phyloP scores from a whole-genome alignment of 2,113 vertebrate species.

The Chamaetylas fuelleborni region DNA sequence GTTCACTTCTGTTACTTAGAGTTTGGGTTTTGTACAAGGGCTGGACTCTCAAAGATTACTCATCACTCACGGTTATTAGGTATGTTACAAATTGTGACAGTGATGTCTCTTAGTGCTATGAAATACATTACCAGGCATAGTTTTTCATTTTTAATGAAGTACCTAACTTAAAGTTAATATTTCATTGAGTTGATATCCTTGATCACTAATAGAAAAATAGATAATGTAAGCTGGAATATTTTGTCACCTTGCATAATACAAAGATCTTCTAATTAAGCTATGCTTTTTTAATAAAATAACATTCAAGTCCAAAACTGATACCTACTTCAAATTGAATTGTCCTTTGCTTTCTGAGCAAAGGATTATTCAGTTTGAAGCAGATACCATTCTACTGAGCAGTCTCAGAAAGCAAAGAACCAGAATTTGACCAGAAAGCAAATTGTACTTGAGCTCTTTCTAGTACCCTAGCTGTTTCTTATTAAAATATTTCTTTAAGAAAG shows the following conservation, averaged over 20 bases:
- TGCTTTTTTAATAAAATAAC: not conserved
- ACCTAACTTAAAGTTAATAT: not conserved
- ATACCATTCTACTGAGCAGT: not conserved
- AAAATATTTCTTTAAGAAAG: not conserved
- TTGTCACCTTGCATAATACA: not conserved
- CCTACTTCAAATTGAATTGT: not conserved
- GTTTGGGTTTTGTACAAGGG: not conserved
- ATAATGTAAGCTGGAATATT: not conserved
- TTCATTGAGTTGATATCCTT: not conserved
- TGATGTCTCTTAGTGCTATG: not conserved
- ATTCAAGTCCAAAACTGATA: not conserved
- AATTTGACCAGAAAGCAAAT: not conserved
- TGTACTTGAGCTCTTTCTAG: not conserved
- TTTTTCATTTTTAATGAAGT: not conserved
- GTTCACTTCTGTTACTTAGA: slow-evolving; percentile 19
- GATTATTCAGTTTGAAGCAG: not conserved
- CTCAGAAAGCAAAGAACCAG: not conserved
- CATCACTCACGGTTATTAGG: accelerated
- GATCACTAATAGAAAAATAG: not conserved
- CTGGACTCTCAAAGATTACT: not conserved
- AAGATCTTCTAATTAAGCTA: not conserved
- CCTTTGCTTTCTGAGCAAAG: not conserved
- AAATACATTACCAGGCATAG: not conserved
- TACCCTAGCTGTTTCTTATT: not conserved
- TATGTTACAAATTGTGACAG: not conserved